Evolutionary conservation across 2,797 vertebrate species (phyloP).

Genomic region (Karalla daura): DNA sequence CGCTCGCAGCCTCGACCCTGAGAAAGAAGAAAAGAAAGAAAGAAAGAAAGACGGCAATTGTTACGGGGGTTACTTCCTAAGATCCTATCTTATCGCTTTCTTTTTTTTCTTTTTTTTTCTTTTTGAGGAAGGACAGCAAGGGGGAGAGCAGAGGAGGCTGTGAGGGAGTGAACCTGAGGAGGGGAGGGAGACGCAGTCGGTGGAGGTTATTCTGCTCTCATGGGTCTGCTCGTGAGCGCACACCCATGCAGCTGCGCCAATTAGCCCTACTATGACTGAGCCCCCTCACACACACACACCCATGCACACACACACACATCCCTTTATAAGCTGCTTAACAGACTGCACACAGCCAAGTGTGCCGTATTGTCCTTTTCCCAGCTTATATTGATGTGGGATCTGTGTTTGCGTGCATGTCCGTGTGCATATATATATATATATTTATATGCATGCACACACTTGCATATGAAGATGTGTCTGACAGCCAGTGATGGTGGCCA

Average conservation of each 20-base stretch:
- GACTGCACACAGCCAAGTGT: conserved; percentile 38
- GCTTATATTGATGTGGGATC: conserved; percentile 3
- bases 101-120: background rate
- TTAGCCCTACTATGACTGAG: conserved; percentile 63
- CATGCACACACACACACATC: background rate
- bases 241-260: conserved; percentile 77
- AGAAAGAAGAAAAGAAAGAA: background rate
- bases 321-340: conserved; percentile 39
- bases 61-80: no score
- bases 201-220: conserved; percentile 79
- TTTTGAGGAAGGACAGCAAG: conserved; percentile 45
- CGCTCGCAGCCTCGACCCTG: conserved; percentile 30
- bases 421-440: background rate
- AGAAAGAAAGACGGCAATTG: conserved; percentile 8
- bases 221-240: conserved; percentile 71
- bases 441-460: background rate
- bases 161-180: conserved; percentile 59
- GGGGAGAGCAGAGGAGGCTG: conserved; percentile 53
- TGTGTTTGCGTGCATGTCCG: background rate
- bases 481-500: conserved; percentile 63
- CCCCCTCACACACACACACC: conserved; percentile 9
- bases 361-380: background rate
- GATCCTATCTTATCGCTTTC: no score
- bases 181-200: conserved; percentile 41
- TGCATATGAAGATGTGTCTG: conserved; percentile 39